phyloP scores from a whole-genome alignment of 1,140 invertebrate genomes.

The Oppia nitens region DNA sequence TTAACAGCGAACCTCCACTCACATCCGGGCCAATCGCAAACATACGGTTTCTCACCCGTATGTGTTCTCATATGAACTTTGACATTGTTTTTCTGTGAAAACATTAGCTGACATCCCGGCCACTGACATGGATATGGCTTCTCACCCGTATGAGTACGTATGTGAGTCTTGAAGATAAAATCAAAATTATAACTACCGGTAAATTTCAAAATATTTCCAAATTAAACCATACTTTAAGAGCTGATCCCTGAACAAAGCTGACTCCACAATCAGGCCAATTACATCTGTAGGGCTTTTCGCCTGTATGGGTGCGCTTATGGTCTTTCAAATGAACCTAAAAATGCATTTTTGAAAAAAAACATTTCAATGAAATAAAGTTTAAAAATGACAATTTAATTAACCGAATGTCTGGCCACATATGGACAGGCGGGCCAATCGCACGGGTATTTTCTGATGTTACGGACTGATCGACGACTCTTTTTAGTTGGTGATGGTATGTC shows the following conservation, averaged over 20 bases:
- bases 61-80: conserved; percentile 12
- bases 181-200: not conserved
- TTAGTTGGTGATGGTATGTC: not conserved
- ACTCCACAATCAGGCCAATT: conserved; percentile 7
- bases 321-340: conserved; percentile 7
- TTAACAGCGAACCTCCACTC: not conserved
- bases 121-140: not conserved
- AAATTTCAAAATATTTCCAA: not conserved
- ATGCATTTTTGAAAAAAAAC: not conserved
- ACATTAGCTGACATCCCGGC: not conserved
- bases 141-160: conserved; percentile 8
- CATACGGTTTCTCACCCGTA: conserved; percentile 13
- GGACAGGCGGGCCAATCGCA: conserved; percentile 11
- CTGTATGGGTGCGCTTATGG: conserved; percentile 14
- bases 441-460: not conserved
- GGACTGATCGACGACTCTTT: not conserved
- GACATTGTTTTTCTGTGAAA: conserved; percentile 8
- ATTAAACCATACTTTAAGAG: not conserved
- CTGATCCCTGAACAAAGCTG: conserved; percentile 4
- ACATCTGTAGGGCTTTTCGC: conserved; percentile 16
- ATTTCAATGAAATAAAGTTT: not conserved
- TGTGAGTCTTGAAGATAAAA: not conserved
- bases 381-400: too few relatives aligned
- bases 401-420: conserved; percentile 6
- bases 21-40: conserved; percentile 10